These are phyloP conservation scores for Dendroctonus ponderosae DNA, from an alignment of 1,140 invertebrate genomes.

Conservation along the genomic window DNA sequence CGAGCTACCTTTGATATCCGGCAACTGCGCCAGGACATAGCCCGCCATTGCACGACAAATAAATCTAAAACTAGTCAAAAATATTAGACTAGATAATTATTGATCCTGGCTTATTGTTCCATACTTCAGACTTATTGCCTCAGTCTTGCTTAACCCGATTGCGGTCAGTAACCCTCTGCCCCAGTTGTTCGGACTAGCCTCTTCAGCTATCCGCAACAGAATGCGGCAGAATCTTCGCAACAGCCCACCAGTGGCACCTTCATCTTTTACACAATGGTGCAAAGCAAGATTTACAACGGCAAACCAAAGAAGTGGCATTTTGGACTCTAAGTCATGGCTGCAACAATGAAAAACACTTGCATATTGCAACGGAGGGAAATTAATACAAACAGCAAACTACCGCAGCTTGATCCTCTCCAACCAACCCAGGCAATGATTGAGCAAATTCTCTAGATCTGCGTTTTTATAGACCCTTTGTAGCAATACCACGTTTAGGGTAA, in stretches of 20 bases:
- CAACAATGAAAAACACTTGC: slow-evolving; percentile 4
- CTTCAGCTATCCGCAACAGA: slow-evolving; percentile 42
- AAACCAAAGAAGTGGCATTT: slow-evolving; percentile 47
- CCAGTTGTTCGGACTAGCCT: slow-evolving; percentile 43
- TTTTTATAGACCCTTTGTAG: slow-evolving; percentile 42
- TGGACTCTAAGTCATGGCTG: slow-evolving; percentile 37
- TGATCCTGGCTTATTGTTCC: slow-evolving; percentile 5
- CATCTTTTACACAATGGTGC: slow-evolving; percentile 40
- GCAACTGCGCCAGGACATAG: slow-evolving; percentile 48
- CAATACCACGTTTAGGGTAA: slow-evolving; percentile 47
- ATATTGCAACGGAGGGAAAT: not conserved
- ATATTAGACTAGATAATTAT: not conserved
- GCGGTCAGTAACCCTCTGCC: slow-evolving; percentile 44
- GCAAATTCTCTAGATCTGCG: slow-evolving; percentile 38
- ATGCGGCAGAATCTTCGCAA: slow-evolving; percentile 45
- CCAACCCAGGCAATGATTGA: slow-evolving; percentile 45
- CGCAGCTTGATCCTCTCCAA: slow-evolving; percentile 44
- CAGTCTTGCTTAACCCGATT: slow-evolving; percentile 46
- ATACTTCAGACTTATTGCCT: slow-evolving; percentile 41
- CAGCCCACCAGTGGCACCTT: slow-evolving; percentile 37
- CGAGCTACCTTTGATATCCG: slow-evolving; percentile 46
- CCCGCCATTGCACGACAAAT: slow-evolving; percentile 40
- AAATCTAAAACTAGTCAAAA: slow-evolving; percentile 39
- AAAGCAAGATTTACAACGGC: slow-evolving; percentile 42
- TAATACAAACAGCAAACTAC: slow-evolving; percentile 31